Conservation (phyloP, 1,140 invertebrate genomes). For the Rhopalosiphum maidis region DNA sequence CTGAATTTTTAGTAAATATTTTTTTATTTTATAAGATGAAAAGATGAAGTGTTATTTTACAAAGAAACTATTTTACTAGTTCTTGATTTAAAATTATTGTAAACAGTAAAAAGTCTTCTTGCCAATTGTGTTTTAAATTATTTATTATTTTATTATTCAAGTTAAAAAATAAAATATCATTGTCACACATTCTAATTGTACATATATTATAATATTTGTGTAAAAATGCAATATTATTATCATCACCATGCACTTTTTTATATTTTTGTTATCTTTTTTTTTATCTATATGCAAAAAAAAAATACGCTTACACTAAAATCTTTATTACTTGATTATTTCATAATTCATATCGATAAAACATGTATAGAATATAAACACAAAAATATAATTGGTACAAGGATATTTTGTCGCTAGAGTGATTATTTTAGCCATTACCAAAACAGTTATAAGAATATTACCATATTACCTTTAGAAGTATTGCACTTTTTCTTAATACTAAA, state of each 20-base stretch:
- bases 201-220: not conserved
- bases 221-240: not conserved
- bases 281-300: not conserved
- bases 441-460: not conserved
- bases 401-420: not conserved
- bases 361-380: not conserved
- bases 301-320: not conserved
- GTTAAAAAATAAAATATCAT: not conserved
- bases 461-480: not conserved
- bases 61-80: not conserved
- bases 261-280: not conserved
- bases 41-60: not conserved
- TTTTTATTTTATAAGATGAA: not conserved
- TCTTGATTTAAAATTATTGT: not conserved
- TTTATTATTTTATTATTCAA: not conserved
- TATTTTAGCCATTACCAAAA: not conserved
- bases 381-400: not conserved
- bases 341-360: not conserved
- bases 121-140: not conserved
- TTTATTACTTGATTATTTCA: not conserved
- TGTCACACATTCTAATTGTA: not conserved
- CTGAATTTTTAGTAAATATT: not conserved
- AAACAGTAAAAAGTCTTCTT: not conserved
- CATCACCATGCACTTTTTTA: not conserved
- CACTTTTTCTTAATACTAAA: slow-evolving; percentile 21